Base-by-base conservation (phyloP, 2,113 vertebrate species). In the Campylomormyrus numenius region DNA sequence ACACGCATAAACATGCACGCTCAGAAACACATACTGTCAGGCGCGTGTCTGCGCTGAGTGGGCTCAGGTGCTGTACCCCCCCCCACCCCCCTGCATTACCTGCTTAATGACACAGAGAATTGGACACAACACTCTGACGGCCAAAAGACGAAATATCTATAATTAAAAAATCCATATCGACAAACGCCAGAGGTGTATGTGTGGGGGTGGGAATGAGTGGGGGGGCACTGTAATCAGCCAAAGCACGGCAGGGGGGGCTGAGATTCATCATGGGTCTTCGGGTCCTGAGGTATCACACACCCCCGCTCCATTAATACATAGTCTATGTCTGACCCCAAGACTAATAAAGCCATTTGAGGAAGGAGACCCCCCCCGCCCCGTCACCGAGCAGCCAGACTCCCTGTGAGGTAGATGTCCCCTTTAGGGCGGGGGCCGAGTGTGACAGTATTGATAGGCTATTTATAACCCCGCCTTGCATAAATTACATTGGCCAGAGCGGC, bases 391-490 rank as follows among this genome's bases (percentile, higher is more conserved):
- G 50, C 50, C 50, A 50, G 49, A 52, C 50, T 52, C 50, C 13
- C 50, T 4, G 13, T 52, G 50, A 52, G 50, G 50, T 17, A 52
- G 0, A 17, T 5, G 50, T 52, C 50, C 50, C 15, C 50, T 52
- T 52, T 52, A 52, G 50, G 15, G 50, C 3, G 3, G 15, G 90
- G 90, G 91, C 94, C 94, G 93, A 93, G 91, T 92, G 87, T 90
- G 91, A 88, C 87, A 13, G 92, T 94, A 94, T 94, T 93, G 93
- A 95, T 94, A 94, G 94, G 92, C 94, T 95, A 95, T 95, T 95
- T 95, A 95, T 95, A 96, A 94, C 93, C 94, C 92, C 90, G 90
- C 91, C 93, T 94, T 94, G 94, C 93, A 95, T 96, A 95, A 94
- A 95, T 95, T 95, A 94, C 93, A 95, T 94, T 94, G 93, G 93